Conservation (phyloP, 2,888 invertebrate species). For the Boloria selene region DNA sequence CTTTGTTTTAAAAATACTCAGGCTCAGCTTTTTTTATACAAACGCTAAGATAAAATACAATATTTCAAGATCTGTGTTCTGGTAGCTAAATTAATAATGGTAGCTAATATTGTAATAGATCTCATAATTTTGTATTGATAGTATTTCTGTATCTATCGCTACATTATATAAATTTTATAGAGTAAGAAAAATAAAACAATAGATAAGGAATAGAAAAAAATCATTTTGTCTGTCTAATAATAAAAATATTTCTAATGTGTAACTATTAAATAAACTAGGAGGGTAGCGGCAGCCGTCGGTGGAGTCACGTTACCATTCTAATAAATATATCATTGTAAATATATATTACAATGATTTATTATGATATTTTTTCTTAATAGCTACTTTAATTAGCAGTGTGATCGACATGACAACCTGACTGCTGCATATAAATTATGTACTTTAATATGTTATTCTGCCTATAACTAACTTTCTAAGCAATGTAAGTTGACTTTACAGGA, state of each 20-base stretch:
- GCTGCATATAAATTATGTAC: constrained; percentile 48
- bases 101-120: constrained; percentile 16
- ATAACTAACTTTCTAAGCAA: constrained; percentile 30
- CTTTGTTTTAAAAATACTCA: constrained; percentile 6
- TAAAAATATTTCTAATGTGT: constrained; percentile 22
- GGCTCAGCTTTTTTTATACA: constrained; percentile 1
- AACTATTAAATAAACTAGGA: constrained; percentile 32
- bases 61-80: not conserved
- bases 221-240: constrained; percentile 11
- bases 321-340: constrained; percentile 41
- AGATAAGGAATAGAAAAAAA: not conserved
- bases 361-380: constrained; percentile 30
- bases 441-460: constrained; percentile 22
- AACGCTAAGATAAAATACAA: not conserved
- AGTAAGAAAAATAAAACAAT: not conserved
- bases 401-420: constrained; percentile 59
- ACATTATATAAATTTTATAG: not conserved
- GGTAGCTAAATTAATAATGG: not conserved
- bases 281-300: constrained; percentile 76
- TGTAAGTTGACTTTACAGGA: constrained; percentile 35
- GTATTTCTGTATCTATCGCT: constrained; percentile 4
- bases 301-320: constrained; percentile 78
- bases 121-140: constrained; percentile 14
- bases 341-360: constrained; percentile 34
- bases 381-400: constrained; percentile 24